Conservation (phyloP, 2,888 invertebrate genomes). For the Zonitis immaculata region DNA sequence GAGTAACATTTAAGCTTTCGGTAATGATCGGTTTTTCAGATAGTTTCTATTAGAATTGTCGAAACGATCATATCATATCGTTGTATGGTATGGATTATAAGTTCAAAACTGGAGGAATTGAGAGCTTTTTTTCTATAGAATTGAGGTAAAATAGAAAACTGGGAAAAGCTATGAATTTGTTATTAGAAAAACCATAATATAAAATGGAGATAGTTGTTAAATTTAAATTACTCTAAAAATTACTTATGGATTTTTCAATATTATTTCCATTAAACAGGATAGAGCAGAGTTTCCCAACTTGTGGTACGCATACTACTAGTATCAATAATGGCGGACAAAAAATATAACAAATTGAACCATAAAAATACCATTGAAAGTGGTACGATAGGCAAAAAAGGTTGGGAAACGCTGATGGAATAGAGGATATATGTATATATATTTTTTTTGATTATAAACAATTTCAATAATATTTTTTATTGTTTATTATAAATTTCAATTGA, state of each 20-base stretch:
- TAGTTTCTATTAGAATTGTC: not conserved
- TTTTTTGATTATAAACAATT: not conserved
- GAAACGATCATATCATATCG: not conserved
- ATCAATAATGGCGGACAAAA: too few relatives aligned
- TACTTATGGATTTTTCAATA: not conserved
- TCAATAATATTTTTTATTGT: not conserved
- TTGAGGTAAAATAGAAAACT: not conserved
- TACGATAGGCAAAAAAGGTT: too few relatives aligned
- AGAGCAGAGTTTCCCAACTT: too few relatives aligned
- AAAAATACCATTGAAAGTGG: too few relatives aligned
- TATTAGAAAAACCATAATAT: conserved; percentile 15
- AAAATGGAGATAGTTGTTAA: conserved; percentile 7
- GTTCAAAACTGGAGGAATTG: conserved; percentile 19
- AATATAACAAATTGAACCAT: too few relatives aligned
- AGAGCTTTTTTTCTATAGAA: conserved; percentile 23
- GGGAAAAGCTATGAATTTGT: conserved; percentile 28
- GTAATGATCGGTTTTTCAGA: not conserved
- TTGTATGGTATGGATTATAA: too few relatives aligned
- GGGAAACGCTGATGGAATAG: too few relatives aligned
- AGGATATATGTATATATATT: too few relatives aligned
- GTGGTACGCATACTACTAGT: too few relatives aligned
- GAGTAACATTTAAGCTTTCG: not conserved
- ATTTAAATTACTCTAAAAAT: conserved; percentile 19
- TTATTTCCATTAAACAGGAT: not conserved
- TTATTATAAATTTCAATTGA: not conserved